Evolutionary conservation across 2,888 invertebrate genomes (phyloP).

Genomic region (Cantharis flavilabris): DNA sequence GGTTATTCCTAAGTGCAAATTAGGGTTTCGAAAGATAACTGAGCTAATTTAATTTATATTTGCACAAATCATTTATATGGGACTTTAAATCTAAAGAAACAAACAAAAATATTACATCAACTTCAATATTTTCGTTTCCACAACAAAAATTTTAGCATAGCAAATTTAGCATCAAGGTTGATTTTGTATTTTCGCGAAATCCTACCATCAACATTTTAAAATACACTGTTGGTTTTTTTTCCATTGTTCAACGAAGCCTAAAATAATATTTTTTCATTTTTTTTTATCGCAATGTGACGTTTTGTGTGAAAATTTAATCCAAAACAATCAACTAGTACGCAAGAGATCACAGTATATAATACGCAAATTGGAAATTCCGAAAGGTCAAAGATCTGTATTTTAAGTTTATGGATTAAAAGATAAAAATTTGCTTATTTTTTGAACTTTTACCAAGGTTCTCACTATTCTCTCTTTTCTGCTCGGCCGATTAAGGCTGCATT

Average conservation of each 20-base stretch:
- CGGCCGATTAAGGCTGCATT: not conserved
- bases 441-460: not conserved
- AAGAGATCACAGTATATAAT: not conserved
- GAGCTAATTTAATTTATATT: not conserved
- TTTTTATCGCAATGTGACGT: not conserved
- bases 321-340: not conserved
- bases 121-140: not conserved
- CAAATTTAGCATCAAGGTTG: not conserved
- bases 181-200: not conserved
- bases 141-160: not conserved
- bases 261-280: not conserved
- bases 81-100: not conserved
- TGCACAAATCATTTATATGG: not conserved
- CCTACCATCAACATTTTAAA: not conserved
- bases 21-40: not conserved
- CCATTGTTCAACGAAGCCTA: not conserved
- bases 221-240: not conserved
- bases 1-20: not conserved
- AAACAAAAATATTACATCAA: not conserved
- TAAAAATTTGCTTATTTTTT: not conserved
- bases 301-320: not conserved
- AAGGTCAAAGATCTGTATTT: not conserved
- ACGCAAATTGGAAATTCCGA: not conserved
- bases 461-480: not conserved
- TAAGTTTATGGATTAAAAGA: not conserved